Evolutionary conservation across 2,888 invertebrate genomes (phyloP).

Genomic region (Baronia brevicornis): DNA sequence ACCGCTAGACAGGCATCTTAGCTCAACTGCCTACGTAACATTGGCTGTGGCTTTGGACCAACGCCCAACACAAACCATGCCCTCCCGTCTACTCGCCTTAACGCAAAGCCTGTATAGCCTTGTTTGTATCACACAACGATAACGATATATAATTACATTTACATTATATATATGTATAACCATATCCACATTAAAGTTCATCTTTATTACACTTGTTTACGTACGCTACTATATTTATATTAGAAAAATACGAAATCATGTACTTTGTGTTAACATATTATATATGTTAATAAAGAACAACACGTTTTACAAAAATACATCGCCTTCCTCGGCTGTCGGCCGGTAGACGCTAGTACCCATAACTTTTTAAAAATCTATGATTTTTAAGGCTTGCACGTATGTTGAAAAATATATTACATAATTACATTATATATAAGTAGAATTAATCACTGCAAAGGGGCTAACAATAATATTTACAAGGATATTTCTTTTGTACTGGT

Average conservation of each 20-base stretch:
- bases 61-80: constrained; percentile 58
- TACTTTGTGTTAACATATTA: constrained; percentile 73
- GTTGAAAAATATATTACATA: constrained; percentile 64
- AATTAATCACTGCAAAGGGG: constrained; percentile 59
- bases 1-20: no score
- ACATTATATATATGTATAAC: constrained; percentile 44
- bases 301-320: constrained; percentile 74
- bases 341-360: constrained; percentile 69
- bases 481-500: constrained; percentile 65
- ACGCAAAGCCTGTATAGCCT: constrained; percentile 45
- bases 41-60: no score
- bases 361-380: constrained; percentile 69
- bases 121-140: constrained; percentile 39
- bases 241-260: constrained; percentile 75
- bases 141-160: constrained; percentile 32
- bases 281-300: constrained; percentile 74
- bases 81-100: constrained; percentile 51
- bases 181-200: constrained; percentile 59
- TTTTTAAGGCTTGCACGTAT: constrained; percentile 73
- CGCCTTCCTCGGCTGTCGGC: constrained; percentile 53
- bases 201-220: constrained; percentile 52
- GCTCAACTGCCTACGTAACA: no score
- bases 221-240: constrained; percentile 61
- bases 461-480: constrained; percentile 62
- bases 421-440: constrained; percentile 67